Evolutionary conservation across 37 sponge, comb jelly and placozoan species (phyloP).

Genomic region (Aphrocallistes beatrix): DNA sequence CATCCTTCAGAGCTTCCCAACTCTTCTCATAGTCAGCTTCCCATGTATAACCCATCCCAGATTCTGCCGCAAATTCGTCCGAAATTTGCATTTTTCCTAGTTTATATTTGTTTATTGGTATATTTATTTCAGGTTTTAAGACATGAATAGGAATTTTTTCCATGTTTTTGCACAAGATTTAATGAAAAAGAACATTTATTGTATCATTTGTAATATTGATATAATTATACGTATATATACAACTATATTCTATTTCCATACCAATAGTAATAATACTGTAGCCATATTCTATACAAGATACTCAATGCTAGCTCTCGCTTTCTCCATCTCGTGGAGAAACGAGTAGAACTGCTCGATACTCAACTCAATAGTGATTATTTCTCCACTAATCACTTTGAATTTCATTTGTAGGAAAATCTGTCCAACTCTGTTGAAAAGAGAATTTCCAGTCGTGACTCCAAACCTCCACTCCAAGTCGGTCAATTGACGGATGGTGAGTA

Average conservation of each 20-base stretch:
- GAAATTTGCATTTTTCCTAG: background rate
- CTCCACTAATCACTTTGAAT: background rate
- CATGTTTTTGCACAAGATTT: background rate
- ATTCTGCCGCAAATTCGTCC: background rate
- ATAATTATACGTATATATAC: conserved; percentile 15
- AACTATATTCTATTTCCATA: background rate
- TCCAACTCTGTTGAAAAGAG: conserved; percentile 71
- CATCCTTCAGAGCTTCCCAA: conserved; percentile 9
- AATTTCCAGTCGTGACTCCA: conserved; percentile 90
- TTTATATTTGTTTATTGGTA: no score
- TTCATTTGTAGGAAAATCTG: conserved; percentile 69
- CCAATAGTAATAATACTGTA: background rate
- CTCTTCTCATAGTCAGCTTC: conserved; percentile 9
- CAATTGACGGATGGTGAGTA: conserved; percentile 71
- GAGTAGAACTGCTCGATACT: conserved; percentile 81
- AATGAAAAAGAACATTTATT: background rate
- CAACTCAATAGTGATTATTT: conserved; percentile 38
- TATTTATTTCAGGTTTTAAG: background rate
- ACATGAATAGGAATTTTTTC: background rate
- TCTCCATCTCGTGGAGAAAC: conserved; percentile 93
- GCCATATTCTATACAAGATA: conserved; percentile 42
- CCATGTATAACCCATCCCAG: background rate
- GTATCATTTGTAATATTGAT: background rate
- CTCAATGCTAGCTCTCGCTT: conserved; percentile 72
- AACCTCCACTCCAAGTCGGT: conserved; percentile 94